Conservation (phyloP, 2,113 vertebrate species). For the Sturnira hondurensis region DNA sequence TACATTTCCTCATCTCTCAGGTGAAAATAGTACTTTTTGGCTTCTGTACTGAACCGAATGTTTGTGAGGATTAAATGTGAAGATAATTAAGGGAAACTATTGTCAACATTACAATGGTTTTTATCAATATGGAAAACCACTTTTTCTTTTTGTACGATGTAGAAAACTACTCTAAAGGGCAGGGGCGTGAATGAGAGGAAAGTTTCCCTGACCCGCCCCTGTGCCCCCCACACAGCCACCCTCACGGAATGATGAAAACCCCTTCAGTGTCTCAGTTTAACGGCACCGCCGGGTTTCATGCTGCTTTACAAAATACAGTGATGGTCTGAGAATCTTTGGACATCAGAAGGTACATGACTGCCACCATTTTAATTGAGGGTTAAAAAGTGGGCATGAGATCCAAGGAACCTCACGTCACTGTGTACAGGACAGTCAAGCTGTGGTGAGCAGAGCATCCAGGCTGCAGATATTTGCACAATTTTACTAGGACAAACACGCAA, state of each 20-base stretch:
- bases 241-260: background rate
- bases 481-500: slow-evolving; percentile 72
- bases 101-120: background rate
- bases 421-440: slow-evolving; percentile 45
- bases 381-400: background rate
- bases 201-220: no score
- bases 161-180: background rate
- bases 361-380: slow-evolving; percentile 9
- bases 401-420: background rate
- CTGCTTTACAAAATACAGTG: slow-evolving; percentile 48
- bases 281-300: slow-evolving; percentile 24
- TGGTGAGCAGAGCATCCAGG: slow-evolving; percentile 32
- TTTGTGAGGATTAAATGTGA: background rate
- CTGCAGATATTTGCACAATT: slow-evolving; percentile 73
- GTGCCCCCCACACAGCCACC: background rate
- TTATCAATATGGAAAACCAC: background rate
- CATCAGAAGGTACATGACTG: background rate
- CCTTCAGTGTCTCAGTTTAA: background rate
- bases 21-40: background rate
- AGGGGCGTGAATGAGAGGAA: background rate
- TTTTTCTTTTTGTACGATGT: background rate
- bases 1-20: background rate
- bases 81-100: background rate
- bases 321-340: slow-evolving; percentile 10
- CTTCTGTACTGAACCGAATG: background rate